Evolutionary conservation across 1,140 invertebrate genomes (phyloP).

Genomic region (Artemia franciscana): DNA sequence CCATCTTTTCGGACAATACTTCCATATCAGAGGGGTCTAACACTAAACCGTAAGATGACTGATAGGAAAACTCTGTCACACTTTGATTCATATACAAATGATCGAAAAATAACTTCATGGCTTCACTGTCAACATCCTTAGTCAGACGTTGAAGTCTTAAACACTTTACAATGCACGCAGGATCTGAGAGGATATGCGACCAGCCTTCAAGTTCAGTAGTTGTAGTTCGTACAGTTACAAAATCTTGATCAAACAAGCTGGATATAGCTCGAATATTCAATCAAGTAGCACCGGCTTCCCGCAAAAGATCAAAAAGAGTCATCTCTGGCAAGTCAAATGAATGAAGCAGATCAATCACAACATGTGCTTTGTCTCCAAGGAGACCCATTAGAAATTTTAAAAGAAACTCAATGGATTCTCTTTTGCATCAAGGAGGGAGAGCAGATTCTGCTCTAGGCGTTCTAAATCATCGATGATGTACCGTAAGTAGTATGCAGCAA

Average conservation of each 20-base stretch:
- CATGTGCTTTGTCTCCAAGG: constrained; percentile 3
- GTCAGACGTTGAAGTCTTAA: constrained; percentile 6
- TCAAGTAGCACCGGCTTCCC: constrained; percentile 2
- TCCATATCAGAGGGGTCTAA: constrained; percentile 1
- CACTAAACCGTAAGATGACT: constrained; percentile 2
- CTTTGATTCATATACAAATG: constrained; percentile 3
- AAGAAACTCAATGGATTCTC: constrained; percentile 2
- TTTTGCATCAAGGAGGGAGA: neutral
- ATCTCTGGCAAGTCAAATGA: constrained; percentile 4
- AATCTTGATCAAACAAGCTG: constrained; percentile 5
- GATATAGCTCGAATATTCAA: constrained; percentile 5
- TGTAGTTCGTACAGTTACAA: constrained; percentile 4
- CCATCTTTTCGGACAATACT: constrained; percentile 2
- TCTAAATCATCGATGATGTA: neutral
- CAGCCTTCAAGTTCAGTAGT: constrained; percentile 10
- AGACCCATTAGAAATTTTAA: constrained; percentile 9
- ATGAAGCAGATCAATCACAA: neutral
- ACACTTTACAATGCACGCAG: constrained; percentile 4
- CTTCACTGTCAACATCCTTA: neutral
- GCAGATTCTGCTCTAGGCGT: neutral
- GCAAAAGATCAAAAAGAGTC: constrained; percentile 8
- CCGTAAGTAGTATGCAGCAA: constrained; percentile 8
- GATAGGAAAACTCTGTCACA: neutral
- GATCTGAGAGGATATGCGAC: constrained; percentile 5
- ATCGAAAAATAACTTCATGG: constrained; percentile 2